These are phyloP conservation scores for Oegoconia quadripuncta DNA, from an alignment of 2,888 invertebrate species.

Conservation along the genomic window DNA sequence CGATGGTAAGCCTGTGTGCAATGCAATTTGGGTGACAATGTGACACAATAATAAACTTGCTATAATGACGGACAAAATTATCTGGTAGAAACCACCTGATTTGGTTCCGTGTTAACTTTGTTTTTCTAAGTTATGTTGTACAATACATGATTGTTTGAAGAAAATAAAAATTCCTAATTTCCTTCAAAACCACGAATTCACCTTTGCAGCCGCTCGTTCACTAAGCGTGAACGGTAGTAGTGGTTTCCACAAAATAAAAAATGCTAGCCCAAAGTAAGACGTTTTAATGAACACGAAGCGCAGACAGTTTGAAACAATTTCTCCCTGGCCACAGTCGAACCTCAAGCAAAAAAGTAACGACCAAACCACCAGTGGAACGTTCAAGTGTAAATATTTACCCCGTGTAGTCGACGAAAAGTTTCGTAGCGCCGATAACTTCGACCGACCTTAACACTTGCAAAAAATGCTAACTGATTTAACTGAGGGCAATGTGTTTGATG, in stretches of 20 bases:
- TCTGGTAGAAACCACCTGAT: too few relatives aligned
- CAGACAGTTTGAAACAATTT: slow-evolving; percentile 49
- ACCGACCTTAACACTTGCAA: slow-evolving; percentile 48
- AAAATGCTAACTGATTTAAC: slow-evolving; percentile 37
- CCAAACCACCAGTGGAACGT: slow-evolving; percentile 50
- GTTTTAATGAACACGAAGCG: slow-evolving; percentile 42
- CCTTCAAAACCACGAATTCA: too few relatives aligned
- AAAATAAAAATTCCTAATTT: too few relatives aligned
- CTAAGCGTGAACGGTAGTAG: slow-evolving; percentile 3
- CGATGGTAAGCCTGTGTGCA: too few relatives aligned
- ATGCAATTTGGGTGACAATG: too few relatives aligned
- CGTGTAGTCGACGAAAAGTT: slow-evolving; percentile 59
- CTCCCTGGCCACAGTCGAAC: slow-evolving; percentile 49
- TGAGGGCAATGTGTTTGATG: slow-evolving; percentile 8
- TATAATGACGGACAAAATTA: too few relatives aligned
- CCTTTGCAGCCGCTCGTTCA: too few relatives aligned
- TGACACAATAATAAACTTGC: too few relatives aligned
- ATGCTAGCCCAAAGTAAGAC: slow-evolving; percentile 31
- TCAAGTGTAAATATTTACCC: slow-evolving; percentile 68
- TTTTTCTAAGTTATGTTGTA: too few relatives aligned
- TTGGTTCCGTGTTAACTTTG: too few relatives aligned
- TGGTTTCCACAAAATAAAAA: slow-evolving; percentile 25
- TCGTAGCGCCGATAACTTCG: slow-evolving; percentile 56
- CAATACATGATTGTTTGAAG: too few relatives aligned
- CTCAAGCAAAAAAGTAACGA: slow-evolving; percentile 53